Percentiles rank a stretch among this genome's conserved stretches.
These are phyloP conservation scores for Anguilla rostrata DNA, from an alignment of 2,113 vertebrate genomes.

Conservation along the genomic window DNA sequence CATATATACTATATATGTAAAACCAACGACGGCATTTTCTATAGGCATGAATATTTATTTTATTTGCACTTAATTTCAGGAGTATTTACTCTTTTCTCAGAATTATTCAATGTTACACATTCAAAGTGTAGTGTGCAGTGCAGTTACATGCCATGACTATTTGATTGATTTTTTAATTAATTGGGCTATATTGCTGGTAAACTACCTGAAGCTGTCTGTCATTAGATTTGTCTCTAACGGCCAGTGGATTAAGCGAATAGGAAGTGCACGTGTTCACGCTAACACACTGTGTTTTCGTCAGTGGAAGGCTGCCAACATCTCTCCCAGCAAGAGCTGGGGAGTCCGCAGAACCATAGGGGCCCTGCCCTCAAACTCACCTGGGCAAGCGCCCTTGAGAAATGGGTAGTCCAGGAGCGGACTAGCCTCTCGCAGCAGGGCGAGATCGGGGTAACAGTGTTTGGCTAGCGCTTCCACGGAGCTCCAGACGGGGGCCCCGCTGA, in stretches of 20 bases:
- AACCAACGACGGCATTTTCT: too few species aligned
- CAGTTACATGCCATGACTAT: too few species aligned
- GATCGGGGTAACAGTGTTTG: conserved; percentile 73
- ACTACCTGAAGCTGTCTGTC: not conserved
- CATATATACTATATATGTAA: too few species aligned
- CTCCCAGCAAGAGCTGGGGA: not conserved
- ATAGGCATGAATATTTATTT: too few species aligned
- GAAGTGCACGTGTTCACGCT: not conserved
- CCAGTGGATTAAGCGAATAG: not conserved
- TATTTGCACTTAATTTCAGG: too few species aligned
- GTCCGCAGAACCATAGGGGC: not conserved
- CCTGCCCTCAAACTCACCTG: conserved; percentile 61
- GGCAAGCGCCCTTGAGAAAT: conserved; percentile 67
- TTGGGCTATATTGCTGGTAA: not conserved
- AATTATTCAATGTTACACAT: too few species aligned
- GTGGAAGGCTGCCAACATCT: not conserved
- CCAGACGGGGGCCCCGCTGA: conserved; percentile 69
- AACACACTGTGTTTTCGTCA: not conserved
- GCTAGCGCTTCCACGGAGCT: conserved; percentile 73
- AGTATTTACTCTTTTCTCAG: too few species aligned
- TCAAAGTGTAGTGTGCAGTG: too few species aligned
- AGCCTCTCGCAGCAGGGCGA: conserved; percentile 68
- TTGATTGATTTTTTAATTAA: too few species aligned
- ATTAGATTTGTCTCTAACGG: not conserved
- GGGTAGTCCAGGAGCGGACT: conserved; percentile 69